Evolutionary conservation across 92 coral and sea anemone genomes (phyloP), one percentile per base, ranked within the genome.

Genomic region (Anthopleura xanthogrammica): DNA sequence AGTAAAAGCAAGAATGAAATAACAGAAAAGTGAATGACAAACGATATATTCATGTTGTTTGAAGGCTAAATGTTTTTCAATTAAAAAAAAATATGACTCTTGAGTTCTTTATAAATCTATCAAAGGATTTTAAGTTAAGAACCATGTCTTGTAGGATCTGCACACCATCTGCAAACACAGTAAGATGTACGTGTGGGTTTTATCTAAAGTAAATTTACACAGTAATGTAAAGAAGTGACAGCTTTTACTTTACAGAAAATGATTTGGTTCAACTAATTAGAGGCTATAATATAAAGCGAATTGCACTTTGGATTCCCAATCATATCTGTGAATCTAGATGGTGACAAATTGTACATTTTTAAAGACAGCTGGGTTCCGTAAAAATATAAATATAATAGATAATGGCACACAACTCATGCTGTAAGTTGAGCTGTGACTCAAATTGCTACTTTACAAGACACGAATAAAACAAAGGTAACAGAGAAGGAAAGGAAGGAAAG

Each of bases 201-300:
- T 68, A 68, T 68, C 74, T 68, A 36, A 54, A 68, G 74, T 68
- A 68, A 68, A 68, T 68, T 68, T 68, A 68, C 74, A 68, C 41
- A 68, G 74, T 20, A 68, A 68, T 29, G 74, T 68, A 36, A 68
- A 68, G 74, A 68, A 24, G 17, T 23, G 42, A 23, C 42, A 64
- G 72, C 72, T 22, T 64, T 64, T 64, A 64, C 72, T 64, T n/a
- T 19, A 22, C 72, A 36, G 74, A 36, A 23, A 68, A 68, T 23
- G 74, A 68, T 68, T 68, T 68, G 36, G 74, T 2, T 2, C 5
- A 36, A 68, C 74, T 68, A 68, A 12, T 68, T 62, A 29, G 41
- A 23, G 74, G 41, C 46, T 23, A 68, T 68, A 24, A 68, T 68
- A 0, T 68, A 24, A 68, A 68, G 74, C 20, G 74, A 36, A 62